Conservation (phyloP, 2,888 invertebrate genomes). For the Eristalis arbustorum region DNA sequence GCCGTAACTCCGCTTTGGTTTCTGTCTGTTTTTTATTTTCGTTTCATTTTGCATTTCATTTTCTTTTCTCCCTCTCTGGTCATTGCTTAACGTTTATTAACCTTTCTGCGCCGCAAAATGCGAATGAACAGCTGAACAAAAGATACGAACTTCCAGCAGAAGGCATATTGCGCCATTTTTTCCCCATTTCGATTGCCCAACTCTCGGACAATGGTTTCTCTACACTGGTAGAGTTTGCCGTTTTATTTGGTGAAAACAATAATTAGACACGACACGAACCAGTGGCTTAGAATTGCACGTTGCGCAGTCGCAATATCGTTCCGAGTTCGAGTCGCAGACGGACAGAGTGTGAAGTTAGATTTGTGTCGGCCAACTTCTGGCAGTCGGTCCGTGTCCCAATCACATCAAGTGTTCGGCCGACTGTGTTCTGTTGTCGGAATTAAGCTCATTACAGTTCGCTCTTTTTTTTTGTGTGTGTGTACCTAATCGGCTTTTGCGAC, state of each 20-base stretch:
- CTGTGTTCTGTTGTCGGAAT: constrained; percentile 5
- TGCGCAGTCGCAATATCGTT: constrained; percentile 48
- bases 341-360: constrained; percentile 30
- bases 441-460: constrained; percentile 3
- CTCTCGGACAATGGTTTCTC: constrained; percentile 61
- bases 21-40: not conserved
- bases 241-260: constrained; percentile 56
- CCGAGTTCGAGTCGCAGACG: not conserved
- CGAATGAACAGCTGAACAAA: constrained; percentile 48
- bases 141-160: not conserved
- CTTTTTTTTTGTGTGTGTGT: not conserved
- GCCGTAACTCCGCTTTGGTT: constrained; percentile 21
- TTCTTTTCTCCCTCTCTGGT: not conserved
- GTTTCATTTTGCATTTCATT: not conserved
- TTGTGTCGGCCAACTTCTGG: not conserved
- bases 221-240: constrained; percentile 23
- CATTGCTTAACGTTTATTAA: constrained; percentile 52
- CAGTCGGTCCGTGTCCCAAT: constrained; percentile 31
- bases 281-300: constrained; percentile 53
- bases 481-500: constrained; percentile 33
- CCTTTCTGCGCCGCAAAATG: constrained; percentile 31
- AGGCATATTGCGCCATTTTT: constrained; percentile 50
- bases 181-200: constrained; percentile 51
- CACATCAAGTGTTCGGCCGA: not conserved
- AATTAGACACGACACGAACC: constrained; percentile 64